Evolutionary conservation across 64 coral and sea anemone species (phyloP).

Genomic region (Dendrophyllia cribrosa): DNA sequence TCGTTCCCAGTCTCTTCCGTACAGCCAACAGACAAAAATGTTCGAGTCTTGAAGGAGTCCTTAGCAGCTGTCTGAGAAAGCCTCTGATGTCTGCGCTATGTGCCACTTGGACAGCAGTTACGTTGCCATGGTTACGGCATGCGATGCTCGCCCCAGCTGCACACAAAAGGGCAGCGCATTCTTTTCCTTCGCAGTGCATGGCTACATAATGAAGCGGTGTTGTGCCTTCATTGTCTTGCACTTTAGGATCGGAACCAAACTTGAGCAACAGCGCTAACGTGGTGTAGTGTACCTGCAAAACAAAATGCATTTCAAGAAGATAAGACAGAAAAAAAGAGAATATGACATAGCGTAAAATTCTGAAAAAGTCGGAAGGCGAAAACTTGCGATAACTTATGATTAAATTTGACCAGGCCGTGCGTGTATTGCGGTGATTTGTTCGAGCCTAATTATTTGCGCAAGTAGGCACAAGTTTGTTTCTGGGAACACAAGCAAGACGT

Average conservation of each 20-base stretch:
- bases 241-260: slow-evolving; percentile 71
- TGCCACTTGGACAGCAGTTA: slow-evolving; percentile 38
- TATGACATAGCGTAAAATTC: no score
- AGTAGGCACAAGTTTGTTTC: no score
- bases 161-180: slow-evolving; percentile 48
- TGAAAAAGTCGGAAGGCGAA: no score
- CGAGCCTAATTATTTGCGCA: no score
- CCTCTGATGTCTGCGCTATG: not conserved
- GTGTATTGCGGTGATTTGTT: no score
- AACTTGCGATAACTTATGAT: no score
- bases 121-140: slow-evolving; percentile 10
- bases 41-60: slow-evolving; percentile 27
- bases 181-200: slow-evolving; percentile 23
- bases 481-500: no score
- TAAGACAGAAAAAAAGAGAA: not conserved
- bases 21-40: slow-evolving; percentile 56
- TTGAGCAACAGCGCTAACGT: slow-evolving; percentile 62
- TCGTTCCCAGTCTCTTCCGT: slow-evolving; percentile 36
- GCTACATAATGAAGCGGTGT: slow-evolving; percentile 51
- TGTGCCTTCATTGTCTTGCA: slow-evolving; percentile 9
- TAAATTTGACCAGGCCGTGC: no score
- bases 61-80: not conserved
- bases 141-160: slow-evolving; percentile 42
- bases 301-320: not conserved
- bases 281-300: slow-evolving; percentile 40